These are phyloP conservation scores for Pyrgilauda ruficollis DNA, from an alignment of 2,113 vertebrate species.

Conservation along the genomic window DNA sequence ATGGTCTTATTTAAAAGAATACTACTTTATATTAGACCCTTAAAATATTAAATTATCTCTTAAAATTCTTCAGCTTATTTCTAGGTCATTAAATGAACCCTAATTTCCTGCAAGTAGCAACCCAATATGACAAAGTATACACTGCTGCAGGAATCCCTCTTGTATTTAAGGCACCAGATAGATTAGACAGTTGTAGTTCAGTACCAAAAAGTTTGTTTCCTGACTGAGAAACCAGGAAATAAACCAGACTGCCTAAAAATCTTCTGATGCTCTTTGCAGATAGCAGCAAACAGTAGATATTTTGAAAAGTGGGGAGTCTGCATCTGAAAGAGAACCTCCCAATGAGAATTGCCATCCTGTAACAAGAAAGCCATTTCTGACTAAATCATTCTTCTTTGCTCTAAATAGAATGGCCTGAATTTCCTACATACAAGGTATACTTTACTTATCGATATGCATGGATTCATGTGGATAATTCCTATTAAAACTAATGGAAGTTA, in stretches of 20 bases:
- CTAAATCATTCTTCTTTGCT: neutral
- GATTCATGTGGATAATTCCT: slow-evolving; percentile 37
- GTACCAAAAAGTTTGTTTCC: neutral
- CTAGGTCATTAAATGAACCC: neutral
- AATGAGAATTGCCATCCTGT: neutral
- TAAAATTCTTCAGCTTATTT: neutral
- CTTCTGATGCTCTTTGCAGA: neutral
- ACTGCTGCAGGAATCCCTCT: neutral
- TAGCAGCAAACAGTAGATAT: neutral
- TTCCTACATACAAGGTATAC: neutral
- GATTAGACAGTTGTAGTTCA: neutral
- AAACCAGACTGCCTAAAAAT: neutral
- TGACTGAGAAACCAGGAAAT: neutral
- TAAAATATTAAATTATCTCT: neutral
- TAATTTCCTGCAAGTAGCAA: neutral
- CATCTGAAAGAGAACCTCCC: neutral
- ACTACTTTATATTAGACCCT: neutral
- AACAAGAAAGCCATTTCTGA: neutral
- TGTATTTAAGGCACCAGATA: neutral
- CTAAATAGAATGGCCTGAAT: slow-evolving; percentile 36
- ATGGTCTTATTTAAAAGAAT: neutral
- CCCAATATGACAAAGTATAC: neutral
- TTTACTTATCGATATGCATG: neutral
- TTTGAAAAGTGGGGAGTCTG: neutral
- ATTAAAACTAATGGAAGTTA: slow-evolving; percentile 50